Evolutionary conservation across 2,113 vertebrate genomes (phyloP).

Genomic region (Indicator indicator): DNA sequence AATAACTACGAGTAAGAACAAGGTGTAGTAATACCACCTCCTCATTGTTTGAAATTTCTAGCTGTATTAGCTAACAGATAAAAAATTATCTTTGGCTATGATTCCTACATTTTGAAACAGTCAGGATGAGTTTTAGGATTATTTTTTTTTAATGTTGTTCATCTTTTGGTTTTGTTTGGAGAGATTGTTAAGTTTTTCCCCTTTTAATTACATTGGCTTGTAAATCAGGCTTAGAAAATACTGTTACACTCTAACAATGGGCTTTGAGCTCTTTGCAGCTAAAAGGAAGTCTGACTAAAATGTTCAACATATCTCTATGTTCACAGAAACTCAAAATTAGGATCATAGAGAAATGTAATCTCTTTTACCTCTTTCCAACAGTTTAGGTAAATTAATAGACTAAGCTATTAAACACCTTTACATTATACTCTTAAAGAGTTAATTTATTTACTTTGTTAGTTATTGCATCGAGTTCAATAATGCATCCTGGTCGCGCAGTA

Average conservation of each 20-base stretch:
- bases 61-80: background rate
- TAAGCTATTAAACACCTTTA: background rate
- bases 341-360: background rate
- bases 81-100: background rate
- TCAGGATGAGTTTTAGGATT: background rate
- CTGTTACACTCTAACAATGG: background rate
- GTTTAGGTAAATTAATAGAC: background rate
- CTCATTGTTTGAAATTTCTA: background rate
- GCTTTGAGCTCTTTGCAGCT: background rate
- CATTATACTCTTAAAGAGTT: background rate
- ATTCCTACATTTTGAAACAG: background rate
- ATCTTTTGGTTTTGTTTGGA: background rate
- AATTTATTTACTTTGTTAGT: constrained; percentile 89
- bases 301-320: background rate
- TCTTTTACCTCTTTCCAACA: background rate
- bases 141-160: background rate
- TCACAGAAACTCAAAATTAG: background rate
- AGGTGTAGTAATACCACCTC: background rate
- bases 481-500: constrained; percentile 96
- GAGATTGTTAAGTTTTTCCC: background rate
- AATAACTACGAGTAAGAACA: background rate
- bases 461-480: constrained; percentile 94
- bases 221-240: background rate
- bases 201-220: background rate
- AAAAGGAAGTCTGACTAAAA: background rate